Evolutionary conservation across 2,888 invertebrate genomes (phyloP).

Genomic region (Nipponacmea schrenckii): DNA sequence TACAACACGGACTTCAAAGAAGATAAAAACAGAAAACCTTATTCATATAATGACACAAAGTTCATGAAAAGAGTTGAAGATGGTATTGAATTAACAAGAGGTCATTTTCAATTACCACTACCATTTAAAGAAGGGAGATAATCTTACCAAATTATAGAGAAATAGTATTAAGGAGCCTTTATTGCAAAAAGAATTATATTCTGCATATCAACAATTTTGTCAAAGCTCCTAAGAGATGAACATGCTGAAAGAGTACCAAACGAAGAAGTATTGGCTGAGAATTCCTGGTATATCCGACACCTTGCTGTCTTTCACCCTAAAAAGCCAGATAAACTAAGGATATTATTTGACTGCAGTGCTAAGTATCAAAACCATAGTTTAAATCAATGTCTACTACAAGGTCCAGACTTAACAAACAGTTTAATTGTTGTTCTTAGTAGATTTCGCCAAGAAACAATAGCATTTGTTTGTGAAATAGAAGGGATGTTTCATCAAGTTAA

Average conservation of each 20-base stretch:
- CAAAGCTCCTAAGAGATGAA: no score
- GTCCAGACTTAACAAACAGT: slow-evolving; percentile 31
- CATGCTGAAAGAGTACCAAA: no score
- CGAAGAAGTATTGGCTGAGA: no score
- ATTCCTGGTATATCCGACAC: no score
- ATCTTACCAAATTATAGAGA: not conserved
- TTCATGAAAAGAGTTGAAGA: not conserved
- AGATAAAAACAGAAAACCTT: not conserved
- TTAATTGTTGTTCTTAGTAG: slow-evolving; percentile 31
- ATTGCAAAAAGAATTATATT: slow-evolving; percentile 9
- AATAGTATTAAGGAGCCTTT: no score
- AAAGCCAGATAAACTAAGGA: no score
- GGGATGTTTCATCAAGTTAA: slow-evolving; percentile 28
- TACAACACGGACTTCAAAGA: slow-evolving; percentile 8
- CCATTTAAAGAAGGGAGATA: not conserved
- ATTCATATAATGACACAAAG: slow-evolving; percentile 11
- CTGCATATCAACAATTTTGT: no score
- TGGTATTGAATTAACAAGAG: not conserved
- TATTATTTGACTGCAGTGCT: slow-evolving; percentile 34
- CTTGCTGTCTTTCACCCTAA: no score
- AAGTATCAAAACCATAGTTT: slow-evolving; percentile 14
- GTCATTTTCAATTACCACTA: not conserved
- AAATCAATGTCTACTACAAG: slow-evolving; percentile 30
- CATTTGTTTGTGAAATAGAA: slow-evolving; percentile 31
- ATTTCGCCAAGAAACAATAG: slow-evolving; percentile 27